phyloP scores from a whole-genome alignment of 1,140 invertebrate species.

The Pachypsylla venusta region DNA sequence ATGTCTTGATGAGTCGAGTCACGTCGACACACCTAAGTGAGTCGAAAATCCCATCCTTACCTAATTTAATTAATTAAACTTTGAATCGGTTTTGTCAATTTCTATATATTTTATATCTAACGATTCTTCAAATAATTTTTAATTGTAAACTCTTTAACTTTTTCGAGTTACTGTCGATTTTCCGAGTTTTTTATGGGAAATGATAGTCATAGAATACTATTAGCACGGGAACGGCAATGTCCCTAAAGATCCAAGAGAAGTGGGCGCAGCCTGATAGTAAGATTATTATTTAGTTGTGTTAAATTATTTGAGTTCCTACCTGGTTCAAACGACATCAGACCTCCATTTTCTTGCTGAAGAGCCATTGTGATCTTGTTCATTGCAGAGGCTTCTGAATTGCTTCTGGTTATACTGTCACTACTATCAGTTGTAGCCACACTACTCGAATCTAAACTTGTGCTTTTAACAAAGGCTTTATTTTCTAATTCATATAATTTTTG shows the following conservation, averaged over 20 bases:
- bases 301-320: background rate
- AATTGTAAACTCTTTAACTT: background rate
- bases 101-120: no score
- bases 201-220: no score
- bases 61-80: no score
- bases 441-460: slow-evolving; percentile 61
- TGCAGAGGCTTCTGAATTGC: slow-evolving; percentile 42
- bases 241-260: background rate
- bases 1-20: no score
- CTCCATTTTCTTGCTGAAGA: slow-evolving; percentile 11
- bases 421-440: slow-evolving; percentile 30
- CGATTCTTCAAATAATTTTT: background rate
- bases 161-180: background rate
- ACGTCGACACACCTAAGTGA: no score
- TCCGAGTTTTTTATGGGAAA: no score
- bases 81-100: no score
- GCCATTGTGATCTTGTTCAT: slow-evolving; percentile 28
- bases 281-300: background rate
- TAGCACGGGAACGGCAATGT: no score
- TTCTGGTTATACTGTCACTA: slow-evolving; percentile 38
- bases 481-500: slow-evolving; percentile 70
- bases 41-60: no score
- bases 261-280: background rate
- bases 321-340: background rate
- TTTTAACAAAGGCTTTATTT: slow-evolving; percentile 49